A percentile compares a stretch with the other conserved stretches of the same genome.
These are phyloP conservation scores for Cheumatopsyche charites DNA, from an alignment of 1,140 invertebrate genomes.

Conservation along the genomic window DNA sequence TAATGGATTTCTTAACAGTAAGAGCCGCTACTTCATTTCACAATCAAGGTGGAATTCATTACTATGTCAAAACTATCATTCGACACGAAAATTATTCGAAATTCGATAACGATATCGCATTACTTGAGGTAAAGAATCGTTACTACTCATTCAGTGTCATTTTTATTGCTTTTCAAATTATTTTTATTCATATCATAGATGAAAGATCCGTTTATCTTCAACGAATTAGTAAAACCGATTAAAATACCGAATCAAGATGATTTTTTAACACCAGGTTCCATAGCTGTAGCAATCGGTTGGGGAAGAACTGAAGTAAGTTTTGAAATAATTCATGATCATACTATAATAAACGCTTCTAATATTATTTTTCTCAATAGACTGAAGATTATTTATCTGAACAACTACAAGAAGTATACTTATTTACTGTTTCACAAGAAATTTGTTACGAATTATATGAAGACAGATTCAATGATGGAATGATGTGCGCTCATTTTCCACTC, in stretches of 20 bases:
- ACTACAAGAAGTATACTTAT: constrained; percentile 31
- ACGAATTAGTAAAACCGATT: constrained; percentile 51
- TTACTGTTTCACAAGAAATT: constrained; percentile 19
- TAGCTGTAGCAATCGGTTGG: constrained; percentile 62
- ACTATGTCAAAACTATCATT: constrained; percentile 44
- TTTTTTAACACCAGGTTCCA: constrained; percentile 48
- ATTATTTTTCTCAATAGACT: constrained; percentile 12
- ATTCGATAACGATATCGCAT: constrained; percentile 60
- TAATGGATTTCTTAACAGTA: constrained; percentile 41
- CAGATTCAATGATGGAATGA: constrained; percentile 29
- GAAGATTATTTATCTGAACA: constrained; percentile 32
- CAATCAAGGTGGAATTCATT: constrained; percentile 32
- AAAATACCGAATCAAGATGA: constrained; percentile 47
- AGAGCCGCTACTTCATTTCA: constrained; percentile 40
- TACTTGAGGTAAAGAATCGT: constrained; percentile 53
- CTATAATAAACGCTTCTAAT: constrained; percentile 10
- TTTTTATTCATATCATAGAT: constrained; percentile 46
- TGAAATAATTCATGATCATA: constrained; percentile 16
- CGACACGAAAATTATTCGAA: constrained; percentile 49
- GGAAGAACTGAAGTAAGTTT: constrained; percentile 52
- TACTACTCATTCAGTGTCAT: not conserved
- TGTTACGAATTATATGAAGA: constrained; percentile 25
- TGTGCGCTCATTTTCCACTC: constrained; percentile 36
- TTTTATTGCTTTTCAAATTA: not conserved
- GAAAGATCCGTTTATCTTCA: constrained; percentile 47